A percentile compares a stretch with the other conserved stretches of the same genome.
Evolutionary conservation across 2,113 vertebrate species (phyloP).

Genomic region (Rhinogobius similis): DNA sequence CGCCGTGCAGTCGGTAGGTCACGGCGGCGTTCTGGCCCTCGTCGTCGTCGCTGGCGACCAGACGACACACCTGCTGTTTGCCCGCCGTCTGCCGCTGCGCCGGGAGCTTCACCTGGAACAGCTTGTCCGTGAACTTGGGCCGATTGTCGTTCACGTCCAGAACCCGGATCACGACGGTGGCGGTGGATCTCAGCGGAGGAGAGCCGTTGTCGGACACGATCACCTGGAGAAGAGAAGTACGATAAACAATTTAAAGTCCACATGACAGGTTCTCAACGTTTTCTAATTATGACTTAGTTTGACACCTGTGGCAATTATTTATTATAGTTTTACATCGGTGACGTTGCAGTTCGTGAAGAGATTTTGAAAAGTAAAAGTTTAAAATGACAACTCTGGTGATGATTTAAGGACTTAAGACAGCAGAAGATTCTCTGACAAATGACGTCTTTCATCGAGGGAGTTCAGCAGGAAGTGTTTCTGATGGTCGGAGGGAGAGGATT

Average conservation of each 20-base stretch:
- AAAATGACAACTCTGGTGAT: too few relatives aligned
- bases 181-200: constrained; percentile 85
- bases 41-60: constrained; percentile 88
- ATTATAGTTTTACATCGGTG: too few relatives aligned
- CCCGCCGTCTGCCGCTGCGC: constrained; percentile 64
- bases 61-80: constrained; percentile 79
- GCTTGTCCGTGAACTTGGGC: constrained; percentile 89
- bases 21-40: constrained; percentile 84
- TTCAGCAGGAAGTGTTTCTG: too few relatives aligned
- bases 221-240: constrained; percentile 74
- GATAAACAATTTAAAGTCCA: background rate
- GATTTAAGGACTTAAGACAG: too few relatives aligned
- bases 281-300: too few relatives aligned
- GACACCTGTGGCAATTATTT: too few relatives aligned
- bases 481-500: too few relatives aligned
- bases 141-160: constrained; percentile 89
- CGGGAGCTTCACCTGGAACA: constrained; percentile 85
- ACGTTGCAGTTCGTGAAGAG: too few relatives aligned
- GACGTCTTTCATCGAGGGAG: too few relatives aligned
- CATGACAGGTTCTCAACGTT: too few relatives aligned
- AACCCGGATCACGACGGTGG: constrained; percentile 86
- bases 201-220: constrained; percentile 87
- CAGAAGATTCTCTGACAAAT: too few relatives aligned
- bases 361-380: too few relatives aligned
- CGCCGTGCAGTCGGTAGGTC: constrained; percentile 85